Conservation (phyloP, 1,140 invertebrate species). For the Drosophila pallidifrons region DNA sequence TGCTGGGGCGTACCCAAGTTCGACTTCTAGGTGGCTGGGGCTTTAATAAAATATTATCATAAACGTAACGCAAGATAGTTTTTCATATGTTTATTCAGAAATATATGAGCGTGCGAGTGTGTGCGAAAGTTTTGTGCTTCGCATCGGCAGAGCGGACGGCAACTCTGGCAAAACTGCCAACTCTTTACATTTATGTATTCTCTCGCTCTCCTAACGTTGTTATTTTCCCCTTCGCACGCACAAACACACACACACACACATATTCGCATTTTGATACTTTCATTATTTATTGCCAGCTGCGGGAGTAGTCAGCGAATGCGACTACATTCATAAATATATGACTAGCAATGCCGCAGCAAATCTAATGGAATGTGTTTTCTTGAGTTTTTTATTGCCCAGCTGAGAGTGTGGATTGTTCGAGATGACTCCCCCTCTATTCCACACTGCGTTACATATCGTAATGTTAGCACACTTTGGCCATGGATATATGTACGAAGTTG, state of each 20-base stretch:
- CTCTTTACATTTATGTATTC: slow-evolving; percentile 28
- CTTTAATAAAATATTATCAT: slow-evolving; percentile 82
- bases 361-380: slow-evolving; percentile 74
- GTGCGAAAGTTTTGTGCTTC: slow-evolving; percentile 27
- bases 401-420: slow-evolving; percentile 47
- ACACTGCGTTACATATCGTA: no score
- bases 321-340: slow-evolving; percentile 49
- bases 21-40: background rate
- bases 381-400: slow-evolving; percentile 76
- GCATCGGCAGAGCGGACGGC: no score
- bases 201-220: slow-evolving; percentile 10
- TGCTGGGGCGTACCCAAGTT: slow-evolving; percentile 29
- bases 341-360: slow-evolving; percentile 57
- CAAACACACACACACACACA: slow-evolving; percentile 13
- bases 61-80: slow-evolving; percentile 79
- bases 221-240: background rate
- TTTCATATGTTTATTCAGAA: slow-evolving; percentile 75
- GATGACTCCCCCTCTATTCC: background rate
- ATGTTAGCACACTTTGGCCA: no score
- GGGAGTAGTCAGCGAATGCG: slow-evolving; percentile 48
- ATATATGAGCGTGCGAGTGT: slow-evolving; percentile 29
- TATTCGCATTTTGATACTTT: slow-evolving; percentile 69
- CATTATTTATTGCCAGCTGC: slow-evolving; percentile 73
- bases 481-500: background rate
- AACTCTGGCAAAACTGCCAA: slow-evolving; percentile 11